phyloP scores from a whole-genome alignment of 1,140 invertebrate genomes.

The Triops longicaudatus region DNA sequence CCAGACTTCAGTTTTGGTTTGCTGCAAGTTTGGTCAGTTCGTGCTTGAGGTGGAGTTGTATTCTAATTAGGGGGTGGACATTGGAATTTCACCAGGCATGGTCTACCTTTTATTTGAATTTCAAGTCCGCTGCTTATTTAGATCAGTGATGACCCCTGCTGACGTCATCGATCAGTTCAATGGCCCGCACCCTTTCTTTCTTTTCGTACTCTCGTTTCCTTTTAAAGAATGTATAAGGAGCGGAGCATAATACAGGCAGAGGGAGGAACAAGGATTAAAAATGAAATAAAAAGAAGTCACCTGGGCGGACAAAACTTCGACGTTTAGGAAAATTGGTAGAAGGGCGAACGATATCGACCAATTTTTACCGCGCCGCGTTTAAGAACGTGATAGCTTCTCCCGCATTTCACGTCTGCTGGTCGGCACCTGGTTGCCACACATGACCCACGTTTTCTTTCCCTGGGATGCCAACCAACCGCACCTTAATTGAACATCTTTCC shows the following conservation, averaged over 20 bases:
- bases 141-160: conserved; percentile 14
- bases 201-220: conserved; percentile 12
- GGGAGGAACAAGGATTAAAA: neutral
- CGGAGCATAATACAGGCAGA: neutral
- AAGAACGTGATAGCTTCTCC: neutral
- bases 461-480: no score
- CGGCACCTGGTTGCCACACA: neutral
- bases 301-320: neutral
- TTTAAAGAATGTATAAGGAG: conserved; percentile 9
- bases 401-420: neutral
- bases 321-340: neutral
- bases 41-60: conserved; percentile 7
- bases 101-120: conserved; percentile 8
- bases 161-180: conserved; percentile 14
- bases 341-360: neutral
- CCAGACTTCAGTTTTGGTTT: neutral
- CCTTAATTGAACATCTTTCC: no score
- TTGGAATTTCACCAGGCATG: conserved; percentile 6
- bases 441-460: no score
- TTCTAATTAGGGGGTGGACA: conserved; percentile 14
- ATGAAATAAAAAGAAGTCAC: neutral
- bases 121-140: conserved; percentile 11
- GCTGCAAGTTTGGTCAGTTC: conserved; percentile 14
- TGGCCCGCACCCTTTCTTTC: neutral
- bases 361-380: neutral